phyloP scores from a whole-genome alignment of 2,113 vertebrate species.

The Corythornis vintsioides region DNA sequence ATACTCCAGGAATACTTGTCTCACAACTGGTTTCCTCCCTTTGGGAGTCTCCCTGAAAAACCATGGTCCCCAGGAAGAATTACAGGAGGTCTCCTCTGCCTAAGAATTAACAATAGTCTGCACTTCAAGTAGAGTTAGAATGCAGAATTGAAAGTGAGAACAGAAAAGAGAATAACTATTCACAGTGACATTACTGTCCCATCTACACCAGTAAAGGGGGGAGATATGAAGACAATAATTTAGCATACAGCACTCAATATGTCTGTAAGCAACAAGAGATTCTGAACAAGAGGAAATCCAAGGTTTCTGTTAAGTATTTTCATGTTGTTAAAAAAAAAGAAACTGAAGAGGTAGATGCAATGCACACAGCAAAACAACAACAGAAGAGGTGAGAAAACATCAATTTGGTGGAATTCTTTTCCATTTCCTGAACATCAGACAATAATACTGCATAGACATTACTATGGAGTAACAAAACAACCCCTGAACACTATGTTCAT shows the following conservation, averaged over 20 bases:
- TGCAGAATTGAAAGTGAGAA: not conserved
- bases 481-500: not conserved
- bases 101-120: not conserved
- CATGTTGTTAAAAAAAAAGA: not conserved
- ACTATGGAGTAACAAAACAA: not conserved
- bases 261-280: not conserved
- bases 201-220: not conserved
- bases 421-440: not conserved
- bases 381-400: not conserved
- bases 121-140: not conserved
- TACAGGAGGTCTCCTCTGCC: not conserved
- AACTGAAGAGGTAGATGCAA: not conserved
- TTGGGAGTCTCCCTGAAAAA: not conserved
- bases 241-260: not conserved
- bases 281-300: not conserved
- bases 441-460: not conserved
- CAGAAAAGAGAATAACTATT: not conserved
- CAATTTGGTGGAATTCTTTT: not conserved
- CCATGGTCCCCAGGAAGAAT: not conserved
- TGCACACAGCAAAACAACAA: not conserved
- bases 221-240: not conserved
- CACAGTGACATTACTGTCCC: not conserved
- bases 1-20: not conserved
- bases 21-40: not conserved
- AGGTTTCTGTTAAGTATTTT: not conserved